Evolutionary conservation across 2,888 invertebrate species (phyloP).

Genomic region (Tenthredo distinguenda): DNA sequence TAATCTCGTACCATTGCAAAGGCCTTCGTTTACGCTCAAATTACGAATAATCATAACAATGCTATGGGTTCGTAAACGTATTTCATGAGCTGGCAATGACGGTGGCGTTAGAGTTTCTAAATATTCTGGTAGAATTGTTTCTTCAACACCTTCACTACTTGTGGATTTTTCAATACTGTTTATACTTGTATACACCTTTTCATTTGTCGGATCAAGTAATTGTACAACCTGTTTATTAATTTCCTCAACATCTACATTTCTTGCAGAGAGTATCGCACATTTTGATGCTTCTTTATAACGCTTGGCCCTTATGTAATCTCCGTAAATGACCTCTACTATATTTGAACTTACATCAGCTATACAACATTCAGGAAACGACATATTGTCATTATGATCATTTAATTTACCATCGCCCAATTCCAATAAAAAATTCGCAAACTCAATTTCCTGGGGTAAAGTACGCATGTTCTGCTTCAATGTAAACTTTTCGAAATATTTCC

Average conservation of each 20-base stretch:
- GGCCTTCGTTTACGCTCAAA: conserved; percentile 48
- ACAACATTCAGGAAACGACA: conserved; percentile 32
- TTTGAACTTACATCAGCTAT: not conserved
- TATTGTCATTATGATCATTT: conserved; percentile 45
- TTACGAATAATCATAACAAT: conserved; percentile 52
- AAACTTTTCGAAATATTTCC: too few species aligned
- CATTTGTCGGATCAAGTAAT: not conserved
- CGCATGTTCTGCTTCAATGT: too few species aligned
- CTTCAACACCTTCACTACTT: not conserved
- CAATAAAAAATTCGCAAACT: too few species aligned
- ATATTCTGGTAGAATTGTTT: conserved; percentile 45
- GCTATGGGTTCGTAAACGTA: conserved; percentile 34
- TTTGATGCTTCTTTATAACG: conserved; percentile 30
- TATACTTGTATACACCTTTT: conserved; percentile 45
- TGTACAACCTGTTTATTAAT: conserved; percentile 39
- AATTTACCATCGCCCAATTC: not conserved
- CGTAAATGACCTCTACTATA: not conserved
- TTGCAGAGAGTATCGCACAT: conserved; percentile 48
- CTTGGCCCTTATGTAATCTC: not conserved
- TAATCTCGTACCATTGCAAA: conserved; percentile 50
- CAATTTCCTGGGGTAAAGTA: too few species aligned
- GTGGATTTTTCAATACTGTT: conserved; percentile 31
- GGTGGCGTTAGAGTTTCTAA: conserved; percentile 37
- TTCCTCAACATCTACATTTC: conserved; percentile 48
- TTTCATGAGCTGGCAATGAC: conserved; percentile 44